Conservation (phyloP, 1,140 invertebrate species). For the Branchinecta lindahli region DNA sequence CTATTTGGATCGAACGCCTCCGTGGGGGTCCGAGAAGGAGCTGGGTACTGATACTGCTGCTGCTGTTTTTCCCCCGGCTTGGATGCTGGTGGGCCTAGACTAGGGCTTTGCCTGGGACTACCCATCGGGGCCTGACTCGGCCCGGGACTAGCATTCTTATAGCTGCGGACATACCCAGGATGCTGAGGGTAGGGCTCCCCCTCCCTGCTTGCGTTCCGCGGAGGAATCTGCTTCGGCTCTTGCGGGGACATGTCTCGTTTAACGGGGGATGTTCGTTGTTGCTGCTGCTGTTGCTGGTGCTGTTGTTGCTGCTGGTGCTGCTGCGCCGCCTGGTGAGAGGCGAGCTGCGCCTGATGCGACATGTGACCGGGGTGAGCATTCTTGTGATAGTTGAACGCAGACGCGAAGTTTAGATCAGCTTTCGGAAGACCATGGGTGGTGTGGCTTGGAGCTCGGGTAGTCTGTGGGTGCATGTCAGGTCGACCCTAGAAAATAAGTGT, state of each 20-base stretch:
- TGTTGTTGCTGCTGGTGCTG: slow-evolving; percentile 15
- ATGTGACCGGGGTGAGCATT: slow-evolving; percentile 7
- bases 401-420: neutral
- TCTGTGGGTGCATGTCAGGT: neutral
- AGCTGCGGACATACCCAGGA: slow-evolving; percentile 7
- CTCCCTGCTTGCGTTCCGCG: neutral
- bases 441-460: neutral
- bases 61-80: neutral
- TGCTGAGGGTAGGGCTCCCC: neutral
- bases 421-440: neutral
- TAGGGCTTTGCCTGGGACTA: slow-evolving; percentile 10
- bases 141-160: neutral
- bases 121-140: neutral
- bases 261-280: slow-evolving; percentile 18
- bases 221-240: neutral
- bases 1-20: neutral
- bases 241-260: slow-evolving; percentile 16
- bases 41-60: neutral
- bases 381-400: neutral
- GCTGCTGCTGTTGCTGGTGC: slow-evolving; percentile 16
- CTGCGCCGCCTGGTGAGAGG: slow-evolving; percentile 17
- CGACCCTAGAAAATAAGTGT: neutral
- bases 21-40: neutral
- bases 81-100: neutral
- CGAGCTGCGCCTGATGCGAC: neutral